Evolutionary conservation across 1,140 invertebrate genomes (phyloP), one percentile per base, ranked within the genome.

Genomic region (Drosophila nannoptera): DNA sequence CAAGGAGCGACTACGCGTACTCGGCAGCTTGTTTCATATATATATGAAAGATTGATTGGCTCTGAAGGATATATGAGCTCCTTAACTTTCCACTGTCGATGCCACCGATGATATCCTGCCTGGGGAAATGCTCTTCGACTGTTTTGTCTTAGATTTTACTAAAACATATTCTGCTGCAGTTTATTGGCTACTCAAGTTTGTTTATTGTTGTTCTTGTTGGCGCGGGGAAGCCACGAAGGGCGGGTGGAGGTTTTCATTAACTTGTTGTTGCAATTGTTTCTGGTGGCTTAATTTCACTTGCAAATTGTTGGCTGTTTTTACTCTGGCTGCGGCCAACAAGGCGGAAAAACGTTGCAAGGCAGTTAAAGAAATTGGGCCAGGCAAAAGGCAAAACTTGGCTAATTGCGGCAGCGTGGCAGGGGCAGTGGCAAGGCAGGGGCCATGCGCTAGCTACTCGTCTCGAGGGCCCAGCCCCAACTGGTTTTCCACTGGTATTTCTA

Each of bases 291-390:
- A 40, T 61, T 66, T 56, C 66, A 46, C 38, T 49, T 69, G 56
- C 60, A 48, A 62, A 45, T 62, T 62, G 58, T 49, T 60, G 31
- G 58, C 40, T 64, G 53, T 35, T 59, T 42, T 45, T 43, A n/a
- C 32, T 65, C 48, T 43, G 70, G 70, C 64, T 77, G 75, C 61
- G 69, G 69, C 70, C 76, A 78, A 71, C 76, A 78, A 78, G 76
- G 75, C 75, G 71, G 76, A 75, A 78, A 75, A 78, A 78, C 76
- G 76, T 71, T 69, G 67, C 73, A 62, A 62, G 60, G 53, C 48
- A 62, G 48, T 48, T 49, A 22, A 53, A 52, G 60, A 52, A 62
- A 52, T 62, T 62, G 60, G 60, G 46, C 49, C 60, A 62, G 60
- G 31, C 35, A 32, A 50, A 62, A 43, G 64, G 60, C 52, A 77